Evolutionary conservation across 2,888 invertebrate species (phyloP), one percentile per base, ranked within the genome.

Genomic region (Phasia obesa): DNA sequence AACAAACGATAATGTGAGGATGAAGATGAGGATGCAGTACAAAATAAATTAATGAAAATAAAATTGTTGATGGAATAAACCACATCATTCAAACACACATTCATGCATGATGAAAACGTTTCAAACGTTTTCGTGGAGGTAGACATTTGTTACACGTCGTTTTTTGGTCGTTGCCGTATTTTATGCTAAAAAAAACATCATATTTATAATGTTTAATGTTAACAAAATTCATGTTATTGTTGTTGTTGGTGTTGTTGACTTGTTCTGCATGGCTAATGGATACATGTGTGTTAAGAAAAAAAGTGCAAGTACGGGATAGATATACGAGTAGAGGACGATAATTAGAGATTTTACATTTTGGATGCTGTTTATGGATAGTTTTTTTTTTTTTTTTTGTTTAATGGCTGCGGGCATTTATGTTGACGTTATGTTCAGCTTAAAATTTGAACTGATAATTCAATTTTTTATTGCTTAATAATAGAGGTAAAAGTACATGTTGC

Each of bases 401-500:
- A n/a, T 35, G 67, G 60, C 55, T 53, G 2, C 4, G 60, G 65
- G 13, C 62, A 80, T 76, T 57, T 85, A 53, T 82, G 84, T 82
- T 86, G 71, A 80, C 84, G 77, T 81, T 70, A 27, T 62, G 47
- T 55, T 64, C 35, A 31, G 60, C 60, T 69, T 42, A 55, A 67
- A 67, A 60, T 42, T 64, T 84, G 71, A 85, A 85, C 81, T 86
- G 86, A 86, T 84, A 86, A 86, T 86, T 86, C 85, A 78, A 75
- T 75, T 65, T 75, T 73, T 82, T 83, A 79, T 83, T 79, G 79
- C 83, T 75, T 83, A 83, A 83, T 83, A 83, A 79, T 62, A 79
- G 75, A 74, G 79, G 59, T 67, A 67, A n/a, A n/a, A 79, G 65
- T 53, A 35, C 44, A 77, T 67, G 55, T 62, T 80, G 59, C 53